Percentiles rank a stretch among this genome's conserved stretches.
Conservation (phyloP, 2,113 vertebrate species). For the Sander lucioperca region DNA sequence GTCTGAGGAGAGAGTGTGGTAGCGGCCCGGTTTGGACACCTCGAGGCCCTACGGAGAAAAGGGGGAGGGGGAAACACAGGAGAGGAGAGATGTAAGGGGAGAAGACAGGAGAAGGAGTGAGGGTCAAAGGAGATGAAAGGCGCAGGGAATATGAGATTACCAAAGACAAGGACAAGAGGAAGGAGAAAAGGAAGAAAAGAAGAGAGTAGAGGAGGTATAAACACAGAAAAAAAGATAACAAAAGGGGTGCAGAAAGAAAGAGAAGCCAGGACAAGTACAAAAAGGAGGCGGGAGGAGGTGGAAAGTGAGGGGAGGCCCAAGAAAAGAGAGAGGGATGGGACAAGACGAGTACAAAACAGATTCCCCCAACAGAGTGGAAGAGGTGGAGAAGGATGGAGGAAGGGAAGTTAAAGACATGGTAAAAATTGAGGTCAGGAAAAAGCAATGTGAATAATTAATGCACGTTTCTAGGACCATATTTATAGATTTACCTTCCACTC, state of each 20-base stretch:
- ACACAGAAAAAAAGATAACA: not conserved
- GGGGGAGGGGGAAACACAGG: not conserved
- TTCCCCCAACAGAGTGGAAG: not conserved
- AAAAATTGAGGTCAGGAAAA: slow-evolving; percentile 63
- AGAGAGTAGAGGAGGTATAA: not conserved
- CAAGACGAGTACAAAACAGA: not conserved
- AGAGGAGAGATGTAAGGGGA: not conserved
- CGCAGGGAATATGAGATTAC: not conserved
- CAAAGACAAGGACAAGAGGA: not conserved
- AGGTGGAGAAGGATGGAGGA: slow-evolving; percentile 10
- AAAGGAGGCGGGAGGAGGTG: not conserved
- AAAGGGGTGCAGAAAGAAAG: not conserved
- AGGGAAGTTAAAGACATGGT: slow-evolving; percentile 1
- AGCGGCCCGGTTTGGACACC: slow-evolving; percentile 80
- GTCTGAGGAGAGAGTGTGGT: slow-evolving; percentile 76
- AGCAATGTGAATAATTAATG: slow-evolving; percentile 69
- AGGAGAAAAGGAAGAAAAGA: not conserved
- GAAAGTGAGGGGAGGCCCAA: not conserved
- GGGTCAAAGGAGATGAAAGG: not conserved
- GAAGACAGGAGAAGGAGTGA: not conserved
- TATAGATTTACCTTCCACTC: slow-evolving; percentile 61
- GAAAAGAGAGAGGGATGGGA: not conserved
- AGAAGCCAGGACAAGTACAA: not conserved
- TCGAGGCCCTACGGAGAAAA: slow-evolving; percentile 75
- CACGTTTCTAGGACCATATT: slow-evolving; percentile 34